Conservation (phyloP, 2,888 invertebrate genomes). For the Silvanus unidentatus region DNA sequence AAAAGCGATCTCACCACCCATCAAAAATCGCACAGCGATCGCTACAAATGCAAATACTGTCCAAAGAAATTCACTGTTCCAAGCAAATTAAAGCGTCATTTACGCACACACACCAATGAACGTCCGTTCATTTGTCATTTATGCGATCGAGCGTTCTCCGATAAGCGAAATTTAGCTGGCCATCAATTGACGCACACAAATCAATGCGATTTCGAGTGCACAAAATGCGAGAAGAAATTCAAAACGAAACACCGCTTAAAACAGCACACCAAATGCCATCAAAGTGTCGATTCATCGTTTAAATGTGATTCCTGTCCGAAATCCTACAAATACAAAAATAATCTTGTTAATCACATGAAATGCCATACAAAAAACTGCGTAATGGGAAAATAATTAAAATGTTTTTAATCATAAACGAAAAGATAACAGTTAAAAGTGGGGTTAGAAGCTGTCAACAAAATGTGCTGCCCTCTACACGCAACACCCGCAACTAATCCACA, state of each 20-base stretch:
- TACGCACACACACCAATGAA: constrained; percentile 41
- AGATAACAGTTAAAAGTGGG: too few species aligned
- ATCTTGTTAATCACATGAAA: constrained; percentile 33
- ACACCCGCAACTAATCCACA: too few species aligned
- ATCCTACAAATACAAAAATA: constrained; percentile 39
- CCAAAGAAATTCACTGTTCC: constrained; percentile 40
- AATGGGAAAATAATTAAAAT: neutral
- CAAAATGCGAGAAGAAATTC: constrained; percentile 35
- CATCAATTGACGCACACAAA: constrained; percentile 39
- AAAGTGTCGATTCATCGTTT: constrained; percentile 24
- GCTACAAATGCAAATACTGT: constrained; percentile 40
- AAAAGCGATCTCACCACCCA: constrained; percentile 41
- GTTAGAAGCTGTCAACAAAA: too few species aligned
- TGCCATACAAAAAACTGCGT: too few species aligned
- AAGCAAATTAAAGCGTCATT: constrained; percentile 42
- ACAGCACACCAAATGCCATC: constrained; percentile 37
- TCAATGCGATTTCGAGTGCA: constrained; percentile 32
- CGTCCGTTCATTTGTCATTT: constrained; percentile 39
- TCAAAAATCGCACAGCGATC: constrained; percentile 38
- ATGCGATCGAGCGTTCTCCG: constrained; percentile 41
- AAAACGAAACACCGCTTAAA: constrained; percentile 37
- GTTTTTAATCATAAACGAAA: neutral
- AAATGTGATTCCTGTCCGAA: constrained; percentile 38
- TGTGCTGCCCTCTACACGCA: too few species aligned
- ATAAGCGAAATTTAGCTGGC: constrained; percentile 42